These are phyloP conservation scores for Rhadinocentrus ornatus DNA, from an alignment of 2,797 vertebrate genomes.

Conservation along the genomic window DNA sequence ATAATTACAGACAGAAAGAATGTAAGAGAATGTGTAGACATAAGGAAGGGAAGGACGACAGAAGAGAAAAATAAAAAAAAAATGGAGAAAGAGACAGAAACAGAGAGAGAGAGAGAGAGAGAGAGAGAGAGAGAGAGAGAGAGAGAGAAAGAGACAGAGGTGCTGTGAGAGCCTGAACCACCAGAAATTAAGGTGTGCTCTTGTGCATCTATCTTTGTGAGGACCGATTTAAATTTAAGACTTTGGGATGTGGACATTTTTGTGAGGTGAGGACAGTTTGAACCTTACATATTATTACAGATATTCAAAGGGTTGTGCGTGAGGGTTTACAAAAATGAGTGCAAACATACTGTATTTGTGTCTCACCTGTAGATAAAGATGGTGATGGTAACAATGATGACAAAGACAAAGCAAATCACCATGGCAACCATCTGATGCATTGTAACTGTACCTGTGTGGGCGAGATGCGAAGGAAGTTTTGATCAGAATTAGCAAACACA, in stretches of 20 bases:
- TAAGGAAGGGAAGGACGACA: slow-evolving; percentile 8
- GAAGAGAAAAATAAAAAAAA: slow-evolving; percentile 10
- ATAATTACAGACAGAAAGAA: not conserved
- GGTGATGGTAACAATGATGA: slow-evolving; percentile 84
- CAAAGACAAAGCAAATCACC: slow-evolving; percentile 86
- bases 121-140: slow-evolving; percentile 13
- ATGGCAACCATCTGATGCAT: slow-evolving; percentile 89
- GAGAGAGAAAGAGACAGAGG: slow-evolving; percentile 13
- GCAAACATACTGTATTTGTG: not conserved
- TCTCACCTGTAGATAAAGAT: slow-evolving; percentile 92
- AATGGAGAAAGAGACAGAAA: slow-evolving; percentile 16
- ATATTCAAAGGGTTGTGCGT: not conserved
- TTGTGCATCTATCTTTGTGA: slow-evolving; percentile 5
- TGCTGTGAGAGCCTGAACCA: slow-evolving; percentile 32
- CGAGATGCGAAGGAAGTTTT: not conserved
- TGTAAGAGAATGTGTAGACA: slow-evolving; percentile 14
- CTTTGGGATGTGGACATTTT: not conserved
- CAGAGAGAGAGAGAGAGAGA: slow-evolving; percentile 5
- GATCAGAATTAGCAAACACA: not conserved
- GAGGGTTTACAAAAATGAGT: not conserved
- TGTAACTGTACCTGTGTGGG: slow-evolving; percentile 82
- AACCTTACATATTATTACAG: not conserved
- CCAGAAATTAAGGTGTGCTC: slow-evolving; percentile 14
- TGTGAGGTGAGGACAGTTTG: not conserved
- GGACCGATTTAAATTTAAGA: not conserved